Conservation (phyloP, 2,888 invertebrate species). For the Spicauda simplicius region DNA sequence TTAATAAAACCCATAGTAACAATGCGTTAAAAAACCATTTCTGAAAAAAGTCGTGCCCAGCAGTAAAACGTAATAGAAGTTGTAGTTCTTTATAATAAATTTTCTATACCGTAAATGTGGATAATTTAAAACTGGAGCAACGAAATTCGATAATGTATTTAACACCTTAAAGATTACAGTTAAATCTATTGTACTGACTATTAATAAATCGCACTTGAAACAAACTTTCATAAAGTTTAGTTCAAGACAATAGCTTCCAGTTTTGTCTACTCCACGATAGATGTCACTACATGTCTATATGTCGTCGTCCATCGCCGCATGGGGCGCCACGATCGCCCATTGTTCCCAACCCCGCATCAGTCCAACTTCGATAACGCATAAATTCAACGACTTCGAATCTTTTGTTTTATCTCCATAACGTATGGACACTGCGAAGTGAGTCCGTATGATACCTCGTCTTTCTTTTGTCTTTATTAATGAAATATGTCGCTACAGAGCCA, state of each 20-base stretch:
- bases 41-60: too few species aligned
- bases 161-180: too few species aligned
- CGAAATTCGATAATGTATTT: too few species aligned
- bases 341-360: constrained; percentile 74
- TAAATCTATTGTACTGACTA: too few species aligned
- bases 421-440: constrained; percentile 84
- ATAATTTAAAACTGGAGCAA: too few species aligned
- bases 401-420: constrained; percentile 83
- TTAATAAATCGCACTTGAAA: not conserved
- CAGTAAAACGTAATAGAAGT: too few species aligned
- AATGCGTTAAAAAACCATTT: too few species aligned
- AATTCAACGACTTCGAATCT: constrained; percentile 79
- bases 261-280: constrained; percentile 71
- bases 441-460: constrained; percentile 77
- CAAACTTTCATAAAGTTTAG: not conserved
- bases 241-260: constrained; percentile 44
- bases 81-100: too few species aligned
- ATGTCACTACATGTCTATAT: constrained; percentile 64
- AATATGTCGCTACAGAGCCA: constrained; percentile 79
- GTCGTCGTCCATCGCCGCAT: constrained; percentile 68
- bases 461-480: constrained; percentile 84
- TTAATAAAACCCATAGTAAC: too few species aligned
- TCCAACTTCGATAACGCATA: constrained; percentile 80
- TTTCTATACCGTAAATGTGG: too few species aligned
- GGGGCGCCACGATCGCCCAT: constrained; percentile 82